Conservation (phyloP, 2,797 vertebrate genomes). For the Numenius phaeopus region DNA sequence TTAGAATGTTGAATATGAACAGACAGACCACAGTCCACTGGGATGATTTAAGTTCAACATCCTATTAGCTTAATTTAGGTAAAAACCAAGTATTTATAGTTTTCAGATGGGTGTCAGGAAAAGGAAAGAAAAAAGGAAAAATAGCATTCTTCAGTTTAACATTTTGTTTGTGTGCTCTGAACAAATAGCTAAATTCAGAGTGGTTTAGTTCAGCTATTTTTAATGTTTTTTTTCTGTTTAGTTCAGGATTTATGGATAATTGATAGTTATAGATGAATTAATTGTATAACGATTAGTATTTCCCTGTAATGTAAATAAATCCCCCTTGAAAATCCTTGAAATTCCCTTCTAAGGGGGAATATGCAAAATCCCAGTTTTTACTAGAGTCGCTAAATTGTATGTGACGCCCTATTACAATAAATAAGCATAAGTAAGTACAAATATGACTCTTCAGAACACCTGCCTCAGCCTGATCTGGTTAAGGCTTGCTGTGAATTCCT, state of each 20-base stretch:
- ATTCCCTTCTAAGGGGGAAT: background rate
- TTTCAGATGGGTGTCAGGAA: background rate
- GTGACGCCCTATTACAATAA: background rate
- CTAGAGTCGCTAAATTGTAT: background rate
- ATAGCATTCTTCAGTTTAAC: background rate
- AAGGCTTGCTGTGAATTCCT: background rate
- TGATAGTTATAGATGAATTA: background rate
- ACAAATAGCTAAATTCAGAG: background rate
- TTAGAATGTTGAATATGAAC: background rate
- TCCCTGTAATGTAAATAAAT: constrained; percentile 10
- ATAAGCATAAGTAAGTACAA: background rate
- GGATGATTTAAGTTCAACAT: background rate
- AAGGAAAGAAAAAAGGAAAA: background rate
- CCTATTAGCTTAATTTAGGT: constrained; percentile 6
- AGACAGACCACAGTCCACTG: background rate
- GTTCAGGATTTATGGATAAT: background rate
- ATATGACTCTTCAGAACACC: background rate
- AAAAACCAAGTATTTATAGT: background rate
- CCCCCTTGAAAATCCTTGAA: background rate
- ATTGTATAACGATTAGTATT: background rate
- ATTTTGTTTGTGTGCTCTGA: background rate
- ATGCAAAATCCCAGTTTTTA: background rate
- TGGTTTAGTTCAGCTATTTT: background rate
- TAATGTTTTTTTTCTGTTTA: background rate
- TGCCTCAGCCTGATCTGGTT: background rate